phyloP scores from a whole-genome alignment of 2,113 vertebrate species.

The Onychostoma macrolepis region DNA sequence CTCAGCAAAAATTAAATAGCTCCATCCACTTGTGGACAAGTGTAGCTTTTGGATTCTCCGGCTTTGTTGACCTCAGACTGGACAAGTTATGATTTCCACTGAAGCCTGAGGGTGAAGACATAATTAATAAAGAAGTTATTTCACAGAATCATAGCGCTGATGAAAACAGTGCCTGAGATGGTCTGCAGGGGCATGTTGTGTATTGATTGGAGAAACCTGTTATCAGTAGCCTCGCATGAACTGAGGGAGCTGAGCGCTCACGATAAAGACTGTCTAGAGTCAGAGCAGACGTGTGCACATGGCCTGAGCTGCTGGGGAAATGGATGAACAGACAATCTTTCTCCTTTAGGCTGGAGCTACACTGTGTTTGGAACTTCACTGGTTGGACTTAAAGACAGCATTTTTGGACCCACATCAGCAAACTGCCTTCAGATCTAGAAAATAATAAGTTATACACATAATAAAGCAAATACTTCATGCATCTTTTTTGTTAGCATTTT shows the following conservation, averaged over 20 bases:
- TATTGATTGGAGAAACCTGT: conserved; percentile 38
- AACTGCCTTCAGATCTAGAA: not conserved
- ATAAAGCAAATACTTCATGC: not conserved
- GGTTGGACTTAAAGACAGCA: not conserved
- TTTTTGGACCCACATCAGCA: not conserved
- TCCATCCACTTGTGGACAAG: not conserved
- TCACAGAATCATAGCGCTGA: conserved; percentile 31
- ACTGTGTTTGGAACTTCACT: conserved; percentile 4
- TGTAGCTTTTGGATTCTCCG: not conserved
- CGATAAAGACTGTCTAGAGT: conserved; percentile 70
- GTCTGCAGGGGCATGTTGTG: conserved; percentile 44
- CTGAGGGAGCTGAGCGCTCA: conserved; percentile 73
- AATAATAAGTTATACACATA: not conserved
- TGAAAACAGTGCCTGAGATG: conserved; percentile 25
- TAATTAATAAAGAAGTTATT: conserved; percentile 40
- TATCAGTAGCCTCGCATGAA: conserved; percentile 76
- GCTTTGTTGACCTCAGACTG: conserved; percentile 2
- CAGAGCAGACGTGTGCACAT: conserved; percentile 24
- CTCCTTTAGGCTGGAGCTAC: conserved; percentile 14
- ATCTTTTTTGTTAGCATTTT: not conserved
- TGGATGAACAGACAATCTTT: conserved; percentile 37
- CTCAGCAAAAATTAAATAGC: too few relatives aligned
- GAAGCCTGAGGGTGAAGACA: conserved; percentile 9
- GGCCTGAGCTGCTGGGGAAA: conserved; percentile 20
- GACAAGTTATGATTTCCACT: conserved; percentile 18